Percentiles rank a stretch among this genome's conserved stretches.
Conservation (phyloP, 1,140 invertebrate species). For the Episyrphus balteatus region DNA sequence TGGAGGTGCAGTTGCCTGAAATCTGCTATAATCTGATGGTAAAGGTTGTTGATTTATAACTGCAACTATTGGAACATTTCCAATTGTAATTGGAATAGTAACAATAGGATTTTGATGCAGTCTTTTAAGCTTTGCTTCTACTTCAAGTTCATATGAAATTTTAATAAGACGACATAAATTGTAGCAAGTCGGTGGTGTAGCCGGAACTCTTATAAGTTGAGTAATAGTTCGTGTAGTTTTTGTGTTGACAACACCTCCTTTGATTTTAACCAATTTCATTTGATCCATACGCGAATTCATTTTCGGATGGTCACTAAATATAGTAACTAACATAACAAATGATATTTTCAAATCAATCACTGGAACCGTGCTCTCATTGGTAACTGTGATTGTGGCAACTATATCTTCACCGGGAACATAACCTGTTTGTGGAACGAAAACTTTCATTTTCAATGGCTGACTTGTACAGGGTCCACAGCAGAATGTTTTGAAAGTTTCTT, state of each 20-base stretch:
- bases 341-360: slow-evolving; percentile 40
- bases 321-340: slow-evolving; percentile 38
- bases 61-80: slow-evolving; percentile 40
- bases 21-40: background rate
- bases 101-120: slow-evolving; percentile 39
- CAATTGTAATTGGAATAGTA: slow-evolving; percentile 42
- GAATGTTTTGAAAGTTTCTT: slow-evolving; percentile 25
- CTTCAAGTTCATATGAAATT: slow-evolving; percentile 54
- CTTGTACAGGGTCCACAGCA: slow-evolving; percentile 32
- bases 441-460: slow-evolving; percentile 24
- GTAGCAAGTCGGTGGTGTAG: slow-evolving; percentile 53
- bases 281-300: slow-evolving; percentile 44
- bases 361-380: slow-evolving; percentile 38
- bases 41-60: slow-evolving; percentile 22
- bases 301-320: slow-evolving; percentile 39
- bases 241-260: slow-evolving; percentile 40
- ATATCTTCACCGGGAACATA: slow-evolving; percentile 31
- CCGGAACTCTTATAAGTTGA: slow-evolving; percentile 45
- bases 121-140: slow-evolving; percentile 36
- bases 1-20: too few relatives aligned
- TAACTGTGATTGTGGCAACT: slow-evolving; percentile 20
- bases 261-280: slow-evolving; percentile 41
- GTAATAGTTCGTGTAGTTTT: slow-evolving; percentile 19
- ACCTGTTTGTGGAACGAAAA: slow-evolving; percentile 26
- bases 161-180: slow-evolving; percentile 56